Base-by-base conservation (phyloP, 2,113 vertebrate species). In the Myrmophylax atrothorax region DNA sequence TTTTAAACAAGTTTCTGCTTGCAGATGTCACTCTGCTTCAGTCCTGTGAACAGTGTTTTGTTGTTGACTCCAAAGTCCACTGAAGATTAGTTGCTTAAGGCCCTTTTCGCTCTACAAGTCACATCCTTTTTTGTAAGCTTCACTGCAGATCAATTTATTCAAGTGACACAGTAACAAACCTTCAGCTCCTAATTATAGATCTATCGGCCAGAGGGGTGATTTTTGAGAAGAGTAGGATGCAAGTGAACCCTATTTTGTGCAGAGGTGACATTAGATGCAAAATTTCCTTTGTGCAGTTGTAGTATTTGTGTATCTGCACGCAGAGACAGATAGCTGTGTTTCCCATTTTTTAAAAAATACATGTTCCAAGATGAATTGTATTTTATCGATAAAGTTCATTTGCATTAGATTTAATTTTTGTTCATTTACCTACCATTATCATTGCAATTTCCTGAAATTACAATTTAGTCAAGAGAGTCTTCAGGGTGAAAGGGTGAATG, bases 401-500 rank as follows among this genome's bases (percentile, higher is more conserved):
- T 96, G 82, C 89, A 88, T 86, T 79, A 89, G 72, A 29, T 53
- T 69, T 83, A 62, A 79, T 91, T 96, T 95, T 95, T 78, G 59
- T 81, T 94, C 66, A 86, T 89, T 95, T 80, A 66, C 68, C 49
- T 91, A 78, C 87, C 85, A 95, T 92, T 96, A 93, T 87, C 68
- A 75, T 93, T 96, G 50, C 86, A 90, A 87, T 96, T 97, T 97
- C 60, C 83, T 93, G 59, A 96, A 96, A 97, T 95, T 95, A 94
- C 59, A 66, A 85, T 89, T 95, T 82, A 92, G 73, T 95, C 77
- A 87, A 94, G 94, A 96, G 68, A 79, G 80, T 88, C 83, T 96
- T 96, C 33, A 94, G 33, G 35, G 74, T 94, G 79, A 91, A 89
- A 91, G 66, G 66, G 24, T 59, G 76, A 90, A 84, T 90, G 81